Base-by-base conservation (phyloP, 2,888 invertebrate species). In the Microctonus hyperodae region DNA sequence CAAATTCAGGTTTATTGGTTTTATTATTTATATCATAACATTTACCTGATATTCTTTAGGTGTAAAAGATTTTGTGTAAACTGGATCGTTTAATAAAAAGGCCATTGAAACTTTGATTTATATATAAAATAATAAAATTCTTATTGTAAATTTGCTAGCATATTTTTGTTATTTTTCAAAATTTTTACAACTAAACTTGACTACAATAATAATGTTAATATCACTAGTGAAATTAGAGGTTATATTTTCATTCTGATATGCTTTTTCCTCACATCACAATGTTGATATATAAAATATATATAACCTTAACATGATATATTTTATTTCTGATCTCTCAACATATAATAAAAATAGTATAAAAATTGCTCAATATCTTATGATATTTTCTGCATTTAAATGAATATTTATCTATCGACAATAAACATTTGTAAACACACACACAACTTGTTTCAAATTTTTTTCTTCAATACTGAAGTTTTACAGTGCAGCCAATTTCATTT, bases 11-110 rank as follows among this genome's bases (percentile, higher is more conserved):
- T 9, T 35, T 28, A 20, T 31, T 10, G 16, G 22, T 10, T 44
- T 23, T 13, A 3, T 37, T 3, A 13, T 37, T 1, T n/a, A n/a
- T n/a, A 20, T 20, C 2, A 31, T 37, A 16, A 28, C 22, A 44
- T 51, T 70, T 73, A 88, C 92, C 87, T 93, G 92, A 82, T 91
- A 93, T 83, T 93, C 92, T 72, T 90, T 86, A 6, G 93, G 92
- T 64, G 93, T 93, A 80, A 93, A 93, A 31, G 90, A 90, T 76
- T 92, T 90, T 55, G 91, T 91, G 78, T 92, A 90, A 68, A 93
- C 87, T 83, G 90, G 90, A 80, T 90, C 90, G 75, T 86, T 86
- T 70, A 85, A 83, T 80, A 85, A 85, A 83, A 85, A 85, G 77
- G 87, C 86, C 87, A 87, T 87, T 80, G 76, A 75, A 78, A 75